These are phyloP conservation scores for Pheosia tremula DNA, from an alignment of 2,888 invertebrate genomes.

Conservation along the genomic window DNA sequence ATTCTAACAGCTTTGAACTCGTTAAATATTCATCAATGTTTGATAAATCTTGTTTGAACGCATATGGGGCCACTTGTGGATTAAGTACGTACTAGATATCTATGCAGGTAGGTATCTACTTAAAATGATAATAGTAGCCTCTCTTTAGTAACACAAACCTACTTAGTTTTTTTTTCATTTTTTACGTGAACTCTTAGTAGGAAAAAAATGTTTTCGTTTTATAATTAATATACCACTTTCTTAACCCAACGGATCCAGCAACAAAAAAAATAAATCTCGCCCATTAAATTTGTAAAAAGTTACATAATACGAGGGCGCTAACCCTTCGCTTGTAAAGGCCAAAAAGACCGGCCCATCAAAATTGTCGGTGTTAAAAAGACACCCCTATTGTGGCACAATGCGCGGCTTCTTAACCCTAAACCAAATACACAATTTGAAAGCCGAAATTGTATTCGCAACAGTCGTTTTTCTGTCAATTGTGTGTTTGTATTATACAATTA, in stretches of 20 bases:
- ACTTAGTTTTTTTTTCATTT: no score
- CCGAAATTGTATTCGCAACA: slow-evolving; percentile 75
- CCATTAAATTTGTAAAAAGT: slow-evolving; percentile 27
- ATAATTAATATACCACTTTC: background rate
- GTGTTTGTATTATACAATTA: slow-evolving; percentile 50
- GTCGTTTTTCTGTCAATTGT: slow-evolving; percentile 60
- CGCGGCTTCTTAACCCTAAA: slow-evolving; percentile 80
- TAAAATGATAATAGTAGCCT: no score
- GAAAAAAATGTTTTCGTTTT: no score
- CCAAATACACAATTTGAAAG: slow-evolving; percentile 74
- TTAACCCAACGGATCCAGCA: background rate
- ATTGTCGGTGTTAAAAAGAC: slow-evolving; percentile 78
- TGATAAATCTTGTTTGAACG: slow-evolving; percentile 40
- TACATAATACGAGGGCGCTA: slow-evolving; percentile 48
- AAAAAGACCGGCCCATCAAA: slow-evolving; percentile 68
- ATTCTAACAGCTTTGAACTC: slow-evolving; percentile 53
- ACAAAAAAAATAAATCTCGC: slow-evolving; percentile 23
- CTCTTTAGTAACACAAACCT: no score
- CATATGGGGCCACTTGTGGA: slow-evolving; percentile 30
- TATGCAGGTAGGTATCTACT: no score
- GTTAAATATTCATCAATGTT: slow-evolving; percentile 52
- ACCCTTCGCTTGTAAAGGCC: slow-evolving; percentile 65
- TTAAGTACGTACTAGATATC: slow-evolving; percentile 10
- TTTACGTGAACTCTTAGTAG: no score
- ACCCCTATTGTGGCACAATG: slow-evolving; percentile 71